These are phyloP conservation scores for Brachyhypopomus occidentalis DNA, from an alignment of 2,113 vertebrate genomes.

Conservation along the genomic window DNA sequence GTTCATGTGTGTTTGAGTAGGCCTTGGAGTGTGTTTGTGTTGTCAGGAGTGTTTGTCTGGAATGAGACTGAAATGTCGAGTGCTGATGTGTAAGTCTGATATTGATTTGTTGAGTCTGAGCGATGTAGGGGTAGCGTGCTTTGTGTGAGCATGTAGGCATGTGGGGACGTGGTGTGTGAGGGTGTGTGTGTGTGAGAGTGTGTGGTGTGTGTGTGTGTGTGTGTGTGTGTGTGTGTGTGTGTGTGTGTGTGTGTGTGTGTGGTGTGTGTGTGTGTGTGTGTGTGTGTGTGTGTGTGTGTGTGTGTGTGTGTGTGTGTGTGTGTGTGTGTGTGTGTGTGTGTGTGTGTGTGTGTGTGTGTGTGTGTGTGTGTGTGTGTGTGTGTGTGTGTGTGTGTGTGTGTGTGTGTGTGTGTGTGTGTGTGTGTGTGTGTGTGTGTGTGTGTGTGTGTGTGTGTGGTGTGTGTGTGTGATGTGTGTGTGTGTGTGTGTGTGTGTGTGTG, in stretches of 20 bases:
- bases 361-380: neutral
- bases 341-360: neutral
- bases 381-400: neutral
- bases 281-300: neutral
- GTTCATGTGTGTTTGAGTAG: conserved; percentile 37
- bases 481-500: conserved; percentile 39
- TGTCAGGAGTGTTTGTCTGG: too few species aligned
- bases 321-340: neutral
- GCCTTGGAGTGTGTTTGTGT: neutral
- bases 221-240: neutral
- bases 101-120: too few species aligned
- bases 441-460: too few species aligned
- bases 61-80: too few species aligned
- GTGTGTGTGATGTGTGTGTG: too few species aligned
- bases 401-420: neutral
- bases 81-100: too few species aligned
- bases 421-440: neutral
- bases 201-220: neutral
- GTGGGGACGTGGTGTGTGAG: neutral
- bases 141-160: too few species aligned
- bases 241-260: neutral
- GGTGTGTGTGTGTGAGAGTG: too few species aligned
- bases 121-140: too few species aligned
- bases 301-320: neutral
- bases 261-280: neutral